phyloP scores from a whole-genome alignment of 2,797 vertebrate species.

The Coccyzus lansbergi region DNA sequence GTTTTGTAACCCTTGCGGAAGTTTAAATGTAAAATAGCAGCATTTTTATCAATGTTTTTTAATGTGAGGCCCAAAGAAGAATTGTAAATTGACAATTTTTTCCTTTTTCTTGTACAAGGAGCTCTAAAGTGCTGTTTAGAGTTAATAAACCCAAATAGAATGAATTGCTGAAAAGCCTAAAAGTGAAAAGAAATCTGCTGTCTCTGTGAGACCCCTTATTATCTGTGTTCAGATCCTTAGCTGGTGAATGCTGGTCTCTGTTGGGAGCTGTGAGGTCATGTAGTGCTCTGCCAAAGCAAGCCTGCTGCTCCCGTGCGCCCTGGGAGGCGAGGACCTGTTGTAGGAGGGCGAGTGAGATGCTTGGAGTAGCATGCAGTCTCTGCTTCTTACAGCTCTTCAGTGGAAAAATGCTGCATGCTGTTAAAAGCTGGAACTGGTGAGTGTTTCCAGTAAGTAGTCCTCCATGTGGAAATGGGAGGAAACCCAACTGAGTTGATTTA shows the following conservation, averaged over 20 bases:
- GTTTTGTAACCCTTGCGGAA: background rate
- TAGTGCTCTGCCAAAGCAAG: background rate
- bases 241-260: background rate
- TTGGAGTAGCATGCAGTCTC: background rate
- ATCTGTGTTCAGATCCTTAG: background rate
- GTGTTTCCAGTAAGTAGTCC: background rate
- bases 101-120: background rate
- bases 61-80: background rate
- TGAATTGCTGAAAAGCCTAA: background rate
- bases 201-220: background rate
- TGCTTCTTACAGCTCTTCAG: background rate
- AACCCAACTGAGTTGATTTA: background rate
- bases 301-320: background rate
- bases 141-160: background rate
- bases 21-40: background rate
- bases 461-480: background rate
- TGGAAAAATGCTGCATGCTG: background rate
- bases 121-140: background rate
- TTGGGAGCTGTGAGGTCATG: background rate
- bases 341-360: background rate
- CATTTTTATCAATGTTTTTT: background rate
- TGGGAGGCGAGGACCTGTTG: background rate
- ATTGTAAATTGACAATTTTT: background rate
- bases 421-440: background rate
- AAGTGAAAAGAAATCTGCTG: background rate